Evolutionary conservation across 2,888 invertebrate species (phyloP).

Genomic region (Pinctada fucata): DNA sequence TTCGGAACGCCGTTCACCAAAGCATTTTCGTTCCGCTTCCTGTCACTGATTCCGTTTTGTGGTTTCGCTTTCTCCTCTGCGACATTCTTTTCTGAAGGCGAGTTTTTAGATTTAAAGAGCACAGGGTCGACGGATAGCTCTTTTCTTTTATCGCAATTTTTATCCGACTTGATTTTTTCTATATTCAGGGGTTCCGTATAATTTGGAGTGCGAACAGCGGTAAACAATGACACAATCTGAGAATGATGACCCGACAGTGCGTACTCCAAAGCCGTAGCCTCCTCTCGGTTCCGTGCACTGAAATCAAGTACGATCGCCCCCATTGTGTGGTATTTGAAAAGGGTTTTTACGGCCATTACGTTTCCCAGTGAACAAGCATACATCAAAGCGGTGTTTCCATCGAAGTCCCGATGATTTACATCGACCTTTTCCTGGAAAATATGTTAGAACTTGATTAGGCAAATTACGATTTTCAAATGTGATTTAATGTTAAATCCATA

Average conservation of each 20-base stretch:
- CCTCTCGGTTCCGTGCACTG: constrained; percentile 36
- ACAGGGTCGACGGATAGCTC: neutral
- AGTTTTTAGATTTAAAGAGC: neutral
- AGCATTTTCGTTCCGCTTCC: neutral
- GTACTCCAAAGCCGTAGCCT: constrained; percentile 40
- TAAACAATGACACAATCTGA: constrained; percentile 19
- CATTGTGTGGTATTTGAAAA: constrained; percentile 32
- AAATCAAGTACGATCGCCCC: constrained; percentile 31
- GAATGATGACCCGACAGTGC: constrained; percentile 28
- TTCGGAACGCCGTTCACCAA: neutral
- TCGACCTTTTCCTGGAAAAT: constrained; percentile 42
- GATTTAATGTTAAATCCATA: no score
- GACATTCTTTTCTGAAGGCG: neutral
- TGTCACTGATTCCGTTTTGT: neutral
- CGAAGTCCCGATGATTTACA: constrained; percentile 43
- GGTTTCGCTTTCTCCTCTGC: neutral
- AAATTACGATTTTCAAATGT: no score
- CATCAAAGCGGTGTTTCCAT: constrained; percentile 54
- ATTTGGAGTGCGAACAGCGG: neutral
- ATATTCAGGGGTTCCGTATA: neutral
- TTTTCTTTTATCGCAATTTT: neutral
- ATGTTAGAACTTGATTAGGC: neutral
- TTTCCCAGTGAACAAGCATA: constrained; percentile 48
- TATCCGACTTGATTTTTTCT: neutral
- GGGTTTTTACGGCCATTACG: constrained; percentile 26